Conservation (phyloP, 2,113 vertebrate genomes). For the Notechis scutatus region DNA sequence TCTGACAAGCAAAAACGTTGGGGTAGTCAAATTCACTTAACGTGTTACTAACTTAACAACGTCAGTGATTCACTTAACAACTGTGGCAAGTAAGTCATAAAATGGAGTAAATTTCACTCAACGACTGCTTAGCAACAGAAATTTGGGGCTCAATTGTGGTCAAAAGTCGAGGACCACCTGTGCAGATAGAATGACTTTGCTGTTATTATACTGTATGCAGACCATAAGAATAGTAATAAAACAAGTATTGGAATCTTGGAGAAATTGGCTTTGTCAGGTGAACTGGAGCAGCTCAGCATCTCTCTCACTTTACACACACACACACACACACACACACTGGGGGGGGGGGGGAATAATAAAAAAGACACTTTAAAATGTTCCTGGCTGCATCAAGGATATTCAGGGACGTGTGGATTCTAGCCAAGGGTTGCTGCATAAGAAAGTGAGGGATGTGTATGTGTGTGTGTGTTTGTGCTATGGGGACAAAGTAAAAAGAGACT, state of each 20-base stretch:
- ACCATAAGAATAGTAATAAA: not conserved
- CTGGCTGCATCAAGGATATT: not conserved
- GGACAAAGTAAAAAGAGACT: not conserved
- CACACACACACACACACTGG: not conserved
- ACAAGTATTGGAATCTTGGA: not conserved
- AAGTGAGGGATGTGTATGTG: not conserved
- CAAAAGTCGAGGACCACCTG: not conserved
- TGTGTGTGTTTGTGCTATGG: not conserved
- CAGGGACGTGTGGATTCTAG: not conserved
- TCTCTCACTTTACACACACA: not conserved
- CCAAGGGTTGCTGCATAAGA: conserved; percentile 2
- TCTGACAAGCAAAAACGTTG: not conserved
- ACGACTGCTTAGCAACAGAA: not conserved
- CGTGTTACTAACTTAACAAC: not conserved
- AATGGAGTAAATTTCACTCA: not conserved
- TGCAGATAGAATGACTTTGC: not conserved
- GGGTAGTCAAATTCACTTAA: not conserved
- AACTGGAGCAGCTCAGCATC: not conserved
- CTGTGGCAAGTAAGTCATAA: not conserved
- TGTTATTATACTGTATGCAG: not conserved
- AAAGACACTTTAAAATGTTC: not conserved
- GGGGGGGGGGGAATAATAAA: not conserved
- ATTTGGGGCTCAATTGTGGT: not conserved
- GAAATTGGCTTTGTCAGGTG: not conserved
- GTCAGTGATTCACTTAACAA: not conserved